Evolutionary conservation across 2,888 invertebrate genomes (phyloP), one percentile per base, ranked within the genome.

Genomic region (Tinea semifulvella): DNA sequence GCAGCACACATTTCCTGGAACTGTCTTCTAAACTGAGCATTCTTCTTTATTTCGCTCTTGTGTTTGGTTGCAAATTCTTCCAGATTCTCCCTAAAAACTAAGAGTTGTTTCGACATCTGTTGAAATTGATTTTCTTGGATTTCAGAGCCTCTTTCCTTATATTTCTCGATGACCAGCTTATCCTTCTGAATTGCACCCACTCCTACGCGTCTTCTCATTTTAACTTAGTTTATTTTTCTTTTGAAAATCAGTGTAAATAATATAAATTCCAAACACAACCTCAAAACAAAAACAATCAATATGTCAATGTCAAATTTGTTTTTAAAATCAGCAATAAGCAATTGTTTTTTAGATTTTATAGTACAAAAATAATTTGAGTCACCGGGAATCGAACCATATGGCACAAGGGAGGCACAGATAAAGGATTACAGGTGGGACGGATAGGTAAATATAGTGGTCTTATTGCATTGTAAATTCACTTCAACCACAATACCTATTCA

Each of bases 1-100:
- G 96, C 92, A 0, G 98, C 94, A 73, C 99, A 99, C 99, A 99
- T 99, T 71, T 97, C 95, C 60, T 97, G 97, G 65, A 99, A 99
- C 69, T 98, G 97, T 44, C 91, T 84, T 25, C 99, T 86, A 62
- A 99, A 99, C 56, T 93, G 91, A 0, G 97, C 87, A 66, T 98
- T 94, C 66, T 96, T 96, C 53, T 90, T 90, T 36, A 99, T 99
- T 62, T 98, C 97, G 54, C 84, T 91, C 61, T 95, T 94, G 65
- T 99, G 97, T 55, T 97, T 96, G 2, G 90, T 82, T 0, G 99
- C 97, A 66, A 99, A 99, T 55, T 96, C 94, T 68, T 98, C 97
- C 27, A 98, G 75, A 64, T 97, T 95, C 20, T 85, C 85, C 49
- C 94, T 88, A 64, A 99, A 98, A 1, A 92, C 89, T 49, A 96